Evolutionary conservation across 2,797 vertebrate species (phyloP).

Genomic region (Hippoglossus hippoglossus): DNA sequence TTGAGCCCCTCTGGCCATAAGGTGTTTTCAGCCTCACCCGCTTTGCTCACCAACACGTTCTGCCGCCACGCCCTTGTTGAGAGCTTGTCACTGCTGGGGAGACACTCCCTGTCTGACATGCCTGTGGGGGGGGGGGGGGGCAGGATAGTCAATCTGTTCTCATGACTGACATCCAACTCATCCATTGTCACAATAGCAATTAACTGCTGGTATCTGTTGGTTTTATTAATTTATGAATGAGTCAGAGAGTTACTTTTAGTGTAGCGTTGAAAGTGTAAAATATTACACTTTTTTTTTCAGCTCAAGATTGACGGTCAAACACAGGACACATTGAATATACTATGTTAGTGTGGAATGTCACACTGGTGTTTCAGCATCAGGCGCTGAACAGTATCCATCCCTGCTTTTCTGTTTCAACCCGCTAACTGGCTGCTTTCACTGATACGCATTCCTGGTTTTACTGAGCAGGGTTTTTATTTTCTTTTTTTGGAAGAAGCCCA

Average conservation of each 20-base stretch:
- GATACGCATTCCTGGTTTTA: slow-evolving; percentile 71
- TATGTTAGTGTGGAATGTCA: slow-evolving; percentile 78
- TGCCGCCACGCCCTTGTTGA: slow-evolving; percentile 59
- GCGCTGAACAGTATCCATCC: slow-evolving; percentile 35
- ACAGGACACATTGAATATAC: slow-evolving; percentile 50
- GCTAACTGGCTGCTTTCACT: slow-evolving; percentile 52
- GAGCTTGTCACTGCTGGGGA: slow-evolving; percentile 51
- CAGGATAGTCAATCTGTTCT: slow-evolving; percentile 26
- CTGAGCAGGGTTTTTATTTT: slow-evolving; percentile 25
- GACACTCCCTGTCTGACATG: slow-evolving; percentile 69
- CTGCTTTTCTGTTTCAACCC: slow-evolving; percentile 59
- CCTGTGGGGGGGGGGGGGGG: slow-evolving; percentile 22
- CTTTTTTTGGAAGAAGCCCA: slow-evolving; percentile 21
- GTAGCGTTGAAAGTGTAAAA: neutral
- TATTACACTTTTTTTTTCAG: slow-evolving; percentile 4
- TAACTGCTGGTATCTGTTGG: slow-evolving; percentile 18
- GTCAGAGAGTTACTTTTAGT: slow-evolving; percentile 15
- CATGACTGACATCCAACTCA: slow-evolving; percentile 33
- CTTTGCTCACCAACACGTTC: slow-evolving; percentile 20
- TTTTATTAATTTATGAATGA: slow-evolving; percentile 18
- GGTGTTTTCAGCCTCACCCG: slow-evolving; percentile 54
- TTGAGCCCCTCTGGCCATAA: slow-evolving; percentile 29
- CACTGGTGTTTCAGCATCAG: slow-evolving; percentile 68
- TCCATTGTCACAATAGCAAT: slow-evolving; percentile 34
- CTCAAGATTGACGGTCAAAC: slow-evolving; percentile 9